These are phyloP conservation scores for Tromatobia lineatoria DNA, from an alignment of 2,888 invertebrate species.

Conservation along the genomic window DNA sequence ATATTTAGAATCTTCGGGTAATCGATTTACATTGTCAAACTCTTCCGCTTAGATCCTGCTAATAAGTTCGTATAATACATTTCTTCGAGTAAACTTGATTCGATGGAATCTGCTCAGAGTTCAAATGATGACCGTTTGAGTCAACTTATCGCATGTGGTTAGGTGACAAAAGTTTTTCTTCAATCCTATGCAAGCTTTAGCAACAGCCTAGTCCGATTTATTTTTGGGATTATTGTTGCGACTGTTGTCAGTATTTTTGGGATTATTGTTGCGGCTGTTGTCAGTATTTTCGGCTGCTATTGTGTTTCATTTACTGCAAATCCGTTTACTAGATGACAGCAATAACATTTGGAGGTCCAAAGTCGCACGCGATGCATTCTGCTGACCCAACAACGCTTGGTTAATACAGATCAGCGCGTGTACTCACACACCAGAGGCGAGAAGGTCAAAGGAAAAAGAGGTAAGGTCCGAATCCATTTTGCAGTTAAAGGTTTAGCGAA, in stretches of 20 bases:
- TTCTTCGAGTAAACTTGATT: background rate
- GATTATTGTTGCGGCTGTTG: constrained; percentile 7
- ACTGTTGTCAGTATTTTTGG: constrained; percentile 20
- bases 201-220: constrained; percentile 14
- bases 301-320: constrained; percentile 48
- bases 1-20: constrained; percentile 48
- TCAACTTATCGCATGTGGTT: constrained; percentile 39
- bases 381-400: constrained; percentile 48
- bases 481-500: constrained; percentile 52
- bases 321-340: constrained; percentile 28
- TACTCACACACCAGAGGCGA: constrained; percentile 1
- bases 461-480: constrained; percentile 18
- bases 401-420: constrained; percentile 18
- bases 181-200: background rate
- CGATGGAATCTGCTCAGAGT: background rate
- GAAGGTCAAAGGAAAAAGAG: constrained; percentile 41
- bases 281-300: constrained; percentile 37
- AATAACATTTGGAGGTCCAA: constrained; percentile 24
- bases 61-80: background rate
- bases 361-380: constrained; percentile 52
- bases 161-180: background rate
- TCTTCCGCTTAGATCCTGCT: background rate
- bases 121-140: constrained; percentile 10
- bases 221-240: constrained; percentile 42
- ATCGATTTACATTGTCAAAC: constrained; percentile 7